phyloP scores from a whole-genome alignment of 1,140 invertebrate genomes.

The Sipha flava region DNA sequence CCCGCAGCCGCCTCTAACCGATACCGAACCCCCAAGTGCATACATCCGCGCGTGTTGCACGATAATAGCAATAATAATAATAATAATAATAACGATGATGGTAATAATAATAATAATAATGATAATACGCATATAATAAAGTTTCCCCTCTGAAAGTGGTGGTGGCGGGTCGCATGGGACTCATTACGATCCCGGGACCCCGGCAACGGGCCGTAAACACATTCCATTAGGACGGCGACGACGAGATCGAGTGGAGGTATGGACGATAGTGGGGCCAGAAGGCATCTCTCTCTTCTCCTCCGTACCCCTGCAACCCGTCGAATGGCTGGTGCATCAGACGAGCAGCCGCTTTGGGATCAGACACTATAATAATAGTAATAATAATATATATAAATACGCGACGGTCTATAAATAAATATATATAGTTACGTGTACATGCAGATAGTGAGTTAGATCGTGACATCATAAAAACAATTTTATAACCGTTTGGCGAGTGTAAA shows the following conservation, averaged over 20 bases:
- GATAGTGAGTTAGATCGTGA: not conserved
- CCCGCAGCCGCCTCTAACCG: not conserved
- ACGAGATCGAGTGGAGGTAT: no score
- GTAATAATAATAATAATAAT: not conserved
- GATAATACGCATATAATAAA: not conserved
- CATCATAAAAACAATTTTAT: constrained; percentile 18
- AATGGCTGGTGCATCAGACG: no score
- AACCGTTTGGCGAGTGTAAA: not conserved
- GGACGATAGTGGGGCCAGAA: no score
- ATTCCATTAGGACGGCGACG: constrained; percentile 4
- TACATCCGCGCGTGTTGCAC: not conserved
- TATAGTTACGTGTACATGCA: no score
- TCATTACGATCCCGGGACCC: not conserved
- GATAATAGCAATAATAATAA: not conserved
- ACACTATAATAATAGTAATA: not conserved
- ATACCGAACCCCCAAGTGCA: not conserved
- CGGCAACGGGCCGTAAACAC: constrained; percentile 3
- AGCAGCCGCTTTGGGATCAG: not conserved
- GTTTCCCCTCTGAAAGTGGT: not conserved
- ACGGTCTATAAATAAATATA: no score
- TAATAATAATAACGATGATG: not conserved
- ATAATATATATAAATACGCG: not conserved
- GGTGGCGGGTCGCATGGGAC: not conserved
- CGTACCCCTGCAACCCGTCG: no score
- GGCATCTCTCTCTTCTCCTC: no score